Percentiles rank a stretch among this genome's conserved stretches.
Evolutionary conservation across 2,113 vertebrate genomes (phyloP).

Genomic region (Chloropsis hardwickii): DNA sequence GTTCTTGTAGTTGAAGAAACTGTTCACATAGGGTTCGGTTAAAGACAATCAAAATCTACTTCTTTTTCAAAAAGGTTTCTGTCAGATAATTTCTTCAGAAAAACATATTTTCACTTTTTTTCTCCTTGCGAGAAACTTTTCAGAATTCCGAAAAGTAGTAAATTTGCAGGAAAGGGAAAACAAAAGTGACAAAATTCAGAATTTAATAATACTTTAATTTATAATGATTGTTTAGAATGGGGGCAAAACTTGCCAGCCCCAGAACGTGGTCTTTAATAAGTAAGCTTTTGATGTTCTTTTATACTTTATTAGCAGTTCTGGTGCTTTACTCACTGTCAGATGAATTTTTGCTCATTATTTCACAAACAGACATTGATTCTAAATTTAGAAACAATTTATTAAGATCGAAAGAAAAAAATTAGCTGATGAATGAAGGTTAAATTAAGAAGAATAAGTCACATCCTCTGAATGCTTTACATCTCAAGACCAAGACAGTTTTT

Average conservation of each 20-base stretch:
- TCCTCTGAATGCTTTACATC: neutral
- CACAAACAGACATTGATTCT: neutral
- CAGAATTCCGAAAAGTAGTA: neutral
- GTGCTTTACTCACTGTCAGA: neutral
- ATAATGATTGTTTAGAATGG: neutral
- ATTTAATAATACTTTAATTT: neutral
- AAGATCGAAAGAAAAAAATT: neutral
- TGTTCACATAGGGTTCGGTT: neutral
- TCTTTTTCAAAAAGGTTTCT: neutral
- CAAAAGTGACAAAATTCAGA: neutral
- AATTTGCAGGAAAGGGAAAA: neutral
- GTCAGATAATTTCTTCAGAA: neutral
- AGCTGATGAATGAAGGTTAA: conserved; percentile 3
- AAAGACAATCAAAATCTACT: neutral
- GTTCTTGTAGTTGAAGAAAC: neutral
- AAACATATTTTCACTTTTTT: neutral
- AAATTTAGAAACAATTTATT: conserved; percentile 17
- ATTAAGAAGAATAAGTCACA: neutral
- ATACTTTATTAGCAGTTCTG: neutral
- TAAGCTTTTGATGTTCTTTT: conserved; percentile 24
- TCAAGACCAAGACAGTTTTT: neutral
- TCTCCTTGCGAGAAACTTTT: neutral
- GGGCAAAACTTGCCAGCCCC: neutral
- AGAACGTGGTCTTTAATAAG: neutral
- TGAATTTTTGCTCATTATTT: conserved; percentile 25